These are phyloP conservation scores for Octodonta nipae DNA, from an alignment of 2,888 invertebrate species.

Conservation along the genomic window DNA sequence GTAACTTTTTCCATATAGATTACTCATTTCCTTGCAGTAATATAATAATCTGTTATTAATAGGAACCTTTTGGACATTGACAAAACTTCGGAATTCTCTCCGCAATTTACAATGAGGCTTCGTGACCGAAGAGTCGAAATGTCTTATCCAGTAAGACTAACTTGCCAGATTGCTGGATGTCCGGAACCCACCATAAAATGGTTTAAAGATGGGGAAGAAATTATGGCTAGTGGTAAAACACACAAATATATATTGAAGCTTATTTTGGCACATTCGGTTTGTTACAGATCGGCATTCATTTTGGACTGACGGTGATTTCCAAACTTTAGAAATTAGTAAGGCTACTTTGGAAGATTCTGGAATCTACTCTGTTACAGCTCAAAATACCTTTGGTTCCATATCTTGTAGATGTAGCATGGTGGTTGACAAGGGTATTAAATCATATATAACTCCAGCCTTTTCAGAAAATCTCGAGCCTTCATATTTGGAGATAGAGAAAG, in stretches of 20 bases:
- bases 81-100: slow-evolving; percentile 45
- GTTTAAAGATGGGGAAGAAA: slow-evolving; percentile 62
- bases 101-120: slow-evolving; percentile 75
- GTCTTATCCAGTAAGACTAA: slow-evolving; percentile 70
- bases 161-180: slow-evolving; percentile 68
- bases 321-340: slow-evolving; percentile 72
- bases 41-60: slow-evolving; percentile 6
- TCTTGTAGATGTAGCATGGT: slow-evolving; percentile 62
- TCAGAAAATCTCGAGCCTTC: slow-evolving; percentile 52
- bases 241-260: background rate
- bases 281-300: slow-evolving; percentile 43
- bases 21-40: background rate
- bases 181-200: slow-evolving; percentile 68
- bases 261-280: background rate
- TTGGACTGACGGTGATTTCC: slow-evolving; percentile 58
- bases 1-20: slow-evolving; percentile 30
- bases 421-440: slow-evolving; percentile 71
- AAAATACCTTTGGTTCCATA: slow-evolving; percentile 69
- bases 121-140: slow-evolving; percentile 71
- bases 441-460: slow-evolving; percentile 69
- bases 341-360: slow-evolving; percentile 69
- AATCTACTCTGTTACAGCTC: slow-evolving; percentile 63
- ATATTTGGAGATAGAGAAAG: slow-evolving; percentile 46
- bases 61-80: slow-evolving; percentile 28
- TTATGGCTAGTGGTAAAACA: slow-evolving; percentile 45